Evolutionary conservation across 2,888 invertebrate species (phyloP).

Genomic region (Hyposoter dolosus): DNA sequence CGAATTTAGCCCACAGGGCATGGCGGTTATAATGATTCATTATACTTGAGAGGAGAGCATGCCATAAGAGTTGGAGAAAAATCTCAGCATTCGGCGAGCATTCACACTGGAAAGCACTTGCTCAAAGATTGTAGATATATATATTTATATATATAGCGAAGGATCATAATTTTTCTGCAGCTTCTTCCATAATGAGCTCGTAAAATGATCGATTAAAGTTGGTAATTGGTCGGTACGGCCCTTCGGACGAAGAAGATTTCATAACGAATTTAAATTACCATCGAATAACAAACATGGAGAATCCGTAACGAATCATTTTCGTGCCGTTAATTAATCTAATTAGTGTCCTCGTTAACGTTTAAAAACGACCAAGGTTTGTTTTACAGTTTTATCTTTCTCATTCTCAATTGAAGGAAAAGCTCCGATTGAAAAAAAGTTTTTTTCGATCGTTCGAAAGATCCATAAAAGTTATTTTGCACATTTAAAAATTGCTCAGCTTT

Average conservation of each 20-base stretch:
- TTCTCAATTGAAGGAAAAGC: not conserved
- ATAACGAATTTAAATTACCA: not conserved
- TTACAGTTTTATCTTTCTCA: not conserved
- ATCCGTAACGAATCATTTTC: not conserved
- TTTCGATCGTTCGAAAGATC: not conserved
- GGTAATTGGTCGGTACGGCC: not conserved
- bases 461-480: not conserved
- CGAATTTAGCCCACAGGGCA: constrained; percentile 59
- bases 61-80: constrained; percentile 45
- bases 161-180: not conserved
- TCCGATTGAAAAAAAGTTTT: not conserved
- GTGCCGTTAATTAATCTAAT: not conserved
- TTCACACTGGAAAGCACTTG: constrained; percentile 44
- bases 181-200: not conserved
- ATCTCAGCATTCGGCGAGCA: constrained; percentile 56
- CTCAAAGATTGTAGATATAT: not conserved
- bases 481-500: not conserved
- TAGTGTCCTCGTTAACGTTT: not conserved
- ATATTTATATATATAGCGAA: not conserved
- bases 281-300: not conserved
- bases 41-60: constrained; percentile 35
- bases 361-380: not conserved
- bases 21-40: constrained; percentile 62
- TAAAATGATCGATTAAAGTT: constrained; percentile 15
- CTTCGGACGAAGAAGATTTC: not conserved